These are phyloP conservation scores for Salvelinus namaycush DNA, from an alignment of 2,113 vertebrate species.

Conservation along the genomic window DNA sequence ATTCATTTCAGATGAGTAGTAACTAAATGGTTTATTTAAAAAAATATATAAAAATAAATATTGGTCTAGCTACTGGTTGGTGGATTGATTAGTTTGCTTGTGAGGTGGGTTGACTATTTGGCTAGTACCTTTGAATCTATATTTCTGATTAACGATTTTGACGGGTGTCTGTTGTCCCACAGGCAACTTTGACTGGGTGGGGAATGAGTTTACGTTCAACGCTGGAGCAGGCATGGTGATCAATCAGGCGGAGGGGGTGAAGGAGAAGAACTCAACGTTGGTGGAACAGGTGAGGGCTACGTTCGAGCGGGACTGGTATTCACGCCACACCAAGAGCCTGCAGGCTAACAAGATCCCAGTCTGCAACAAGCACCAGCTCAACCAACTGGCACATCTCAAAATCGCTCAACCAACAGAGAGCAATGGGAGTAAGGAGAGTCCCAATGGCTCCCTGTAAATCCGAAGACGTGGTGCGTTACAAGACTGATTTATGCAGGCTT, in stretches of 20 bases:
- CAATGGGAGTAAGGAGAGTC: slow-evolving; percentile 54
- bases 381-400: slow-evolving; percentile 68
- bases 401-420: slow-evolving; percentile 57
- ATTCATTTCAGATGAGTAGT: not conserved
- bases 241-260: slow-evolving; percentile 74
- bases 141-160: not conserved
- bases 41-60: too few relatives aligned
- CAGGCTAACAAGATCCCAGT: slow-evolving; percentile 82
- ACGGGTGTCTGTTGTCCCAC: slow-evolving; percentile 36
- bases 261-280: slow-evolving; percentile 75
- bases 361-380: slow-evolving; percentile 78
- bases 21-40: not conserved
- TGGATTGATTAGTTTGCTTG: not conserved
- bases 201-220: slow-evolving; percentile 88
- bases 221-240: slow-evolving; percentile 91
- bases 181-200: slow-evolving; percentile 96
- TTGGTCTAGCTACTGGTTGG: not conserved
- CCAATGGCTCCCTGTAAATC: slow-evolving; percentile 55
- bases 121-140: not conserved
- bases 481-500: not conserved
- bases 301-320: slow-evolving; percentile 94
- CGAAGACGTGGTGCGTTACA: not conserved
- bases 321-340: slow-evolving; percentile 82
- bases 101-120: not conserved
- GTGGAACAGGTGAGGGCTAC: slow-evolving; percentile 84